Evolutionary conservation across 2,113 vertebrate species (phyloP).

Genomic region (Seriola aureovittata): DNA sequence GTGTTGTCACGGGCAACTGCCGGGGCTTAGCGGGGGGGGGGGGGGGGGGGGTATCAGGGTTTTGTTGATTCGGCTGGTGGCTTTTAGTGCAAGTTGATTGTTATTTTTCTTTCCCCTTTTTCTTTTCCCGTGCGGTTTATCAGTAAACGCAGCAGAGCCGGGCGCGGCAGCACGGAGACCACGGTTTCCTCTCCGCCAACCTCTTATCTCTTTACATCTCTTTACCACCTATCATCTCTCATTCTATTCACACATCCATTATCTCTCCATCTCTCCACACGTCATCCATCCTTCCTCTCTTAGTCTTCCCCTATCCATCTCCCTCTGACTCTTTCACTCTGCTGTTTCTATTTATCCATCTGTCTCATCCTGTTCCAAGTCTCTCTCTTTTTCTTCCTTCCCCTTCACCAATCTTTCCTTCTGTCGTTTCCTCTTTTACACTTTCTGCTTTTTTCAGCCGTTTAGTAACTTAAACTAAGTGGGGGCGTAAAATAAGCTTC

Average conservation of each 20-base stretch:
- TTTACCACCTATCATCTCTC: background rate
- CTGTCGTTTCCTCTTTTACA: slow-evolving; percentile 22
- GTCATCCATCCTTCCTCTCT: background rate
- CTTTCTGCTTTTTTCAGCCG: background rate
- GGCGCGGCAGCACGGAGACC: background rate
- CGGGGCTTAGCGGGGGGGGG: slow-evolving; percentile 48
- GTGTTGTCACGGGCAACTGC: slow-evolving; percentile 53
- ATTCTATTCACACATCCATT: background rate
- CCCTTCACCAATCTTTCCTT: background rate
- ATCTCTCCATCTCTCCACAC: background rate
- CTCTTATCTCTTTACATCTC: background rate
- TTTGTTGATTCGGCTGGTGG: slow-evolving; percentile 47
- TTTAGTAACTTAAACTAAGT: slow-evolving; percentile 28
- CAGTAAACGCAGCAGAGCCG: background rate
- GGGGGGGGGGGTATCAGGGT: slow-evolving; percentile 48
- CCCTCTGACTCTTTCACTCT: background rate
- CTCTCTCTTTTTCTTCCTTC: background rate
- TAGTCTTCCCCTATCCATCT: background rate
- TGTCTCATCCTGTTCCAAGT: slow-evolving; percentile 5
- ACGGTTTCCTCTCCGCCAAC: background rate
- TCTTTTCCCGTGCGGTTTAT: background rate
- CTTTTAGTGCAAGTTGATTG: slow-evolving; percentile 57
- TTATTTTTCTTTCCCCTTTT: background rate
- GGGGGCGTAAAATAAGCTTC: slow-evolving; percentile 19
- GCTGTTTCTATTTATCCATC: slow-evolving; percentile 36